Conservation (phyloP, 2,888 invertebrate genomes). For the Hyalella azteca region DNA sequence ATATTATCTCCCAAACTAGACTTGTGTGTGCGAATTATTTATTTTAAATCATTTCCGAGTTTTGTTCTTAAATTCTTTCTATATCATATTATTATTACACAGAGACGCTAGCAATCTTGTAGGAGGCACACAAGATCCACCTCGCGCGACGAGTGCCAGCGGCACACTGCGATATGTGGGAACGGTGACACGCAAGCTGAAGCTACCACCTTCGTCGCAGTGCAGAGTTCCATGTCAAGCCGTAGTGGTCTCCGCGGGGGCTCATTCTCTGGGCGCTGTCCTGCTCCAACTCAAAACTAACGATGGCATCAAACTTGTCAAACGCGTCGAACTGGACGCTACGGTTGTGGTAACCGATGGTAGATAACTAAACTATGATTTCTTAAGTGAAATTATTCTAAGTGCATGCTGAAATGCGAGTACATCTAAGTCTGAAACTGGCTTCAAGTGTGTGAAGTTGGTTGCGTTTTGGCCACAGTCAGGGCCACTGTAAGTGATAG, state of each 20-base stretch:
- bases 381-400: not conserved
- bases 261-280: conserved; percentile 47
- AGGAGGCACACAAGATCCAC: too few relatives aligned
- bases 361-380: not conserved
- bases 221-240: conserved; percentile 44
- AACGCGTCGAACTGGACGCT: not conserved
- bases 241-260: conserved; percentile 48
- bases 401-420: too few relatives aligned
- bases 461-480: too few relatives aligned
- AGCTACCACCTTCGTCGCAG: conserved; percentile 42
- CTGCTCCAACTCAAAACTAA: conserved; percentile 26
- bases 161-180: conserved; percentile 48
- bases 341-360: not conserved
- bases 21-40: too few relatives aligned
- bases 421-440: too few relatives aligned
- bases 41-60: too few relatives aligned
- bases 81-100: too few relatives aligned
- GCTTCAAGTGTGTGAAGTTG: too few relatives aligned
- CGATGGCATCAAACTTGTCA: conserved; percentile 7
- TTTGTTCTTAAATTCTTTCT: too few relatives aligned
- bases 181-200: conserved; percentile 45
- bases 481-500: too few relatives aligned
- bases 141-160: not conserved
- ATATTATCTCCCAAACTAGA: too few relatives aligned
- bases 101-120: too few relatives aligned